A percentile compares a stretch with the other conserved stretches of the same genome.
phyloP scores from a whole-genome alignment of 2,797 vertebrate species.

The Ispidina picta region DNA sequence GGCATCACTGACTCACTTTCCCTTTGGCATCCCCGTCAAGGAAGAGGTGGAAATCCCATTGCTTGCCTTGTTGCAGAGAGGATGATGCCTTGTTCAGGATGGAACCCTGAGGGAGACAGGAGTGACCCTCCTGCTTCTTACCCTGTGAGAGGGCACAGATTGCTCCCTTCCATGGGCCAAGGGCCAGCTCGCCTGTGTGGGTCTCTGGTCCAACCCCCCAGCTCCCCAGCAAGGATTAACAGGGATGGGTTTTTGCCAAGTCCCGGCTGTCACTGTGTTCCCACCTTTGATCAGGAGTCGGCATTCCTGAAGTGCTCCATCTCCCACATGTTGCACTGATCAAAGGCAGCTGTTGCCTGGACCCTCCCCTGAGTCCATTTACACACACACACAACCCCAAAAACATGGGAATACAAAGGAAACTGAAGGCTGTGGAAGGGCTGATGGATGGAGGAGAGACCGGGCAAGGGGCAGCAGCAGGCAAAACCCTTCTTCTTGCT shows the following conservation, averaged over 20 bases:
- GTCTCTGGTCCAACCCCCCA: not conserved
- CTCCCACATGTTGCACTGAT: slow-evolving; percentile 80
- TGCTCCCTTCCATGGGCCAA: rapidly evolving
- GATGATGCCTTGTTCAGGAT: rapidly evolving
- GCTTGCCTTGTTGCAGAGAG: no score
- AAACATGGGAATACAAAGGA: slow-evolving; percentile 18
- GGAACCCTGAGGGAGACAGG: not conserved
- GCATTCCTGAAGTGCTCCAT: slow-evolving; percentile 74
- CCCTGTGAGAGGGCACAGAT: rapidly evolving
- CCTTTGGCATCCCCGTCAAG: not conserved
- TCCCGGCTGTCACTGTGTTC: slow-evolving; percentile 71
- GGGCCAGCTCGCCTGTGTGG: not conserved
- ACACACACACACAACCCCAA: not conserved
- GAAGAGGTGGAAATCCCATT: not conserved
- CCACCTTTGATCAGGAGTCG: slow-evolving; percentile 81
- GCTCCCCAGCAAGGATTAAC: slow-evolving; percentile 22
- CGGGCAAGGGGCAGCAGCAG: not conserved
- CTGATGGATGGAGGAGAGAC: not conserved
- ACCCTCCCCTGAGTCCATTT: slow-evolving; percentile 63
- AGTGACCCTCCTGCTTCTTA: not conserved
- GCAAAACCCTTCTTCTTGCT: not conserved
- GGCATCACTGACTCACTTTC: rapidly evolving
- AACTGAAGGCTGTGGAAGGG: not conserved
- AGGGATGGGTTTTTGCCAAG: slow-evolving; percentile 60
- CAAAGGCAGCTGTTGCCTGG: slow-evolving; percentile 81